Percentiles rank a stretch among this genome's conserved stretches.
phyloP scores from a whole-genome alignment of 2,888 invertebrate genomes.

The Mellilla xanthometata region DNA sequence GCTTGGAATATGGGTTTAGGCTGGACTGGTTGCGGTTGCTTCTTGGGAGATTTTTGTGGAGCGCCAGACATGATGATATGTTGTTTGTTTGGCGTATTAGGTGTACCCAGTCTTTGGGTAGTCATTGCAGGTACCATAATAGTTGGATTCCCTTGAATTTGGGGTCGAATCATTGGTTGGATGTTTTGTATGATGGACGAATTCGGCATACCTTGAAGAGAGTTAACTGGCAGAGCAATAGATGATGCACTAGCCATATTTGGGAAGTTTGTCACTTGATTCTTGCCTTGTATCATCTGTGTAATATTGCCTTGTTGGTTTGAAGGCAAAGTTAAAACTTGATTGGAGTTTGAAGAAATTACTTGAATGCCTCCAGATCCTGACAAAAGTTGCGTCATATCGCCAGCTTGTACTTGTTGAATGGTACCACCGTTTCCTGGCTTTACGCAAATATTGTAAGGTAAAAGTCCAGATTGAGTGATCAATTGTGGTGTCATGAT shows the following conservation, averaged over 20 bases:
- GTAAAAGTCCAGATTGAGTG: conserved; percentile 69
- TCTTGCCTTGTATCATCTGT: conserved; percentile 71
- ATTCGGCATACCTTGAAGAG: conserved; percentile 73
- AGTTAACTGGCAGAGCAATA: conserved; percentile 74
- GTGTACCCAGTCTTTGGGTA: conserved; percentile 69
- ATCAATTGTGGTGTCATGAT: conserved; percentile 71
- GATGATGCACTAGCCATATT: conserved; percentile 78
- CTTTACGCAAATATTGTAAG: conserved; percentile 78
- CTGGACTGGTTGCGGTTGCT: conserved; percentile 70
- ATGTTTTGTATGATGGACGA: conserved; percentile 76
- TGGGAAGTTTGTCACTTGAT: conserved; percentile 70
- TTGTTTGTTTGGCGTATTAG: conserved; percentile 69
- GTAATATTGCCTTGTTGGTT: conserved; percentile 64
- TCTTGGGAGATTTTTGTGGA: conserved; percentile 75
- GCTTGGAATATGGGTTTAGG: conserved; percentile 78
- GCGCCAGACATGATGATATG: conserved; percentile 69
- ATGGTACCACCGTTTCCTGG: conserved; percentile 65
- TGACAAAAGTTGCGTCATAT: conserved; percentile 72
- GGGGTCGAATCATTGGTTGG: conserved; percentile 76
- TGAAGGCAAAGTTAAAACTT: conserved; percentile 72
- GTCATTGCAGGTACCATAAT: conserved; percentile 75
- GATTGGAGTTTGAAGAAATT: conserved; percentile 77
- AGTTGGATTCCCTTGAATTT: conserved; percentile 73
- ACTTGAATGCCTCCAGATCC: conserved; percentile 77
- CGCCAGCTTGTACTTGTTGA: conserved; percentile 72